A percentile compares a stretch with the other conserved stretches of the same genome.
These are phyloP conservation scores for Xenopus tropicalis DNA, from an alignment of 2,113 vertebrate species.

Conservation along the genomic window DNA sequence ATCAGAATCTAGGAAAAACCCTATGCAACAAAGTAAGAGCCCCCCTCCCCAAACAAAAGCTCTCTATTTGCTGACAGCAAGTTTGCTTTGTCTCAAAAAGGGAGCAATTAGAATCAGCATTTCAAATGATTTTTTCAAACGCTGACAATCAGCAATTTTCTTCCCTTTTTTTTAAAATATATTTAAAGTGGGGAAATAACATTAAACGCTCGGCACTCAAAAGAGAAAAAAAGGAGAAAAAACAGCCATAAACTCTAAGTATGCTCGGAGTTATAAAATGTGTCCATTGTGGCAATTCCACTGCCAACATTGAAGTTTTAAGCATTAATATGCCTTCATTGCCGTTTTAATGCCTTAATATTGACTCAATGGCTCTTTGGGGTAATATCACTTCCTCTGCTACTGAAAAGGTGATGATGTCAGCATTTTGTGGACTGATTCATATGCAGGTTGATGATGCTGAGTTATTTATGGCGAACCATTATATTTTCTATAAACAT, in stretches of 20 bases:
- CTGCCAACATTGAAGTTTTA: slow-evolving; percentile 81
- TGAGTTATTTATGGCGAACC: slow-evolving; percentile 86
- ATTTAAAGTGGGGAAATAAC: slow-evolving; percentile 78
- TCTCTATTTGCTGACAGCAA: slow-evolving; percentile 51
- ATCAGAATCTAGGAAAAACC: neutral
- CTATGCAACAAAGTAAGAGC: neutral
- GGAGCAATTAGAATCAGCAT: slow-evolving; percentile 76
- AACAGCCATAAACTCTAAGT: slow-evolving; percentile 77
- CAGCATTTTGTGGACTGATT: slow-evolving; percentile 80
- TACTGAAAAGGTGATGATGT: slow-evolving; percentile 85
- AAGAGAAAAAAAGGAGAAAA: slow-evolving; percentile 55
- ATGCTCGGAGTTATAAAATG: slow-evolving; percentile 82
- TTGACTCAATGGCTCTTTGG: slow-evolving; percentile 83
- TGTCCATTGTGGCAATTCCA: slow-evolving; percentile 79
- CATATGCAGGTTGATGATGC: slow-evolving; percentile 84
- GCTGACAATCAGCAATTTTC: slow-evolving; percentile 76
- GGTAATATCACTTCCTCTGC: slow-evolving; percentile 82
- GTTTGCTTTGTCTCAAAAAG: slow-evolving; percentile 56
- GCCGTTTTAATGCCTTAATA: slow-evolving; percentile 86
- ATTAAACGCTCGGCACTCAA: slow-evolving; percentile 77
- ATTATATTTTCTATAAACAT: slow-evolving; percentile 90
- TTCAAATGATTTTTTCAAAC: slow-evolving; percentile 76
- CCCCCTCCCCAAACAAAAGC: neutral
- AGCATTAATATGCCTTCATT: slow-evolving; percentile 87
- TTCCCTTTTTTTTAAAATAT: slow-evolving; percentile 47